Evolutionary conservation across 2,888 invertebrate species (phyloP), one percentile per base, ranked within the genome.

Genomic region (Eustalomyia histrio): DNA sequence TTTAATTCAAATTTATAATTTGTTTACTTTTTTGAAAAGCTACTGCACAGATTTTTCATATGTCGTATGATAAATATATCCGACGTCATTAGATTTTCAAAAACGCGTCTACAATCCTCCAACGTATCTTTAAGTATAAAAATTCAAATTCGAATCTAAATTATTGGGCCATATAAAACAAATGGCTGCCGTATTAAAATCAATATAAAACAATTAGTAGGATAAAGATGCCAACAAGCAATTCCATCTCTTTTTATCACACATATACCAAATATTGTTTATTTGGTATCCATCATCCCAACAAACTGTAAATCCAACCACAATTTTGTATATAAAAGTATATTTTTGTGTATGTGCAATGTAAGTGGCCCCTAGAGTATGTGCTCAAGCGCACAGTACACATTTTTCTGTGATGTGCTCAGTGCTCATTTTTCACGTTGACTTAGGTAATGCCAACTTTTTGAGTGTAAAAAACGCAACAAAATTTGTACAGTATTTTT

Each of bases 91-190:
- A n/a, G 12, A 18, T 16, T n/a, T 33, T 16, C n/a, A 67, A 67
- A 78, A 72, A 85, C 84, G 87, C 87, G 88, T 88, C 88, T 82
- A 82, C 60, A 75, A 78, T 64, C 83, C 69, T 80, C 79, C 84
- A 83, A 83, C 74, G 83, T 80, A 72, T 69, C 72, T 80, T 84
- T 80, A 79, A 83, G 83, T 88, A 87, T 88, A 88, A 88, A 88
- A 87, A 88, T 87, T 87, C 87, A 85, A 87, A 88, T 87, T 86
- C 85, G 87, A 87, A 88, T 87, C 87, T 85, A 85, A 87, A 88
- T 84, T 84, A 84, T 82, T 83, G 84, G 84, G 79, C 83, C 84
- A 84, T 82, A 76, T 71, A 57, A 24, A 72, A 67, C 80, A 74
- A 81, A 79, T 71, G 79, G 76, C 73, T 63, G 79, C 67, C 64